Base-by-base conservation (phyloP, 2,113 vertebrate species). In the Sorex fumeus region DNA sequence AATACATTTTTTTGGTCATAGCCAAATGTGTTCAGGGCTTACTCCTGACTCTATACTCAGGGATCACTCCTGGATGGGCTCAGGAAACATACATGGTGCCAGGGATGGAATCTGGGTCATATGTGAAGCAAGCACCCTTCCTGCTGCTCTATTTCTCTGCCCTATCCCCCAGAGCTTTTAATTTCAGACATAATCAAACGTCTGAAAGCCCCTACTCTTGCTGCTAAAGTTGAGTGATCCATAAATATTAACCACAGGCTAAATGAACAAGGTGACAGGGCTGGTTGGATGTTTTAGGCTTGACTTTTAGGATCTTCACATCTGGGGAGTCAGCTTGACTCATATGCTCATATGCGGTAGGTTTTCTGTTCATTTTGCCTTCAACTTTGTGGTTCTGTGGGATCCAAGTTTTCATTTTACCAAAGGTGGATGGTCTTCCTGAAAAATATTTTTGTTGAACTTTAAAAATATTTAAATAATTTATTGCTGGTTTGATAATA, bases 391-490 rank as follows among this genome's bases (percentile, higher is more conserved):
- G 8, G 25, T 30, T 50, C 81, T 70, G 12, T 18, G 32, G 77
- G 25, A 28, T 93, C 86, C 62, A 62, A n/a, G 66, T 43, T 69
- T 36, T 50, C 21, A 72, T 8, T 91, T 88, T 88, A 53, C 45
- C 50, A 45, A 78, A 11, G 70, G 43, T 16, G 5, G 36, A 9
- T 40, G 62, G 45, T 84, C 28, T 79, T 80, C 23, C 28, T 27
- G 6, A 69, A 90, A 67, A 72, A 70, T 67, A 90, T 6, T 60
- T 84, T 30, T 74, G 77, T 21, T 40, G 47, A n/a, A 21, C 23
- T 50, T 88, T 60, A 67, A 30, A 84, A 50, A 50, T 75, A 11
- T 82, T 93, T 45, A 70, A 88, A 93, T 53, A 62, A 45, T 32
- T 0, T 16, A 34, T 47, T 36, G 62, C 75, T 64, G 36, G 19